Base-by-base conservation (phyloP, 2,888 invertebrate species). In the Lissonota sp. region DNA sequence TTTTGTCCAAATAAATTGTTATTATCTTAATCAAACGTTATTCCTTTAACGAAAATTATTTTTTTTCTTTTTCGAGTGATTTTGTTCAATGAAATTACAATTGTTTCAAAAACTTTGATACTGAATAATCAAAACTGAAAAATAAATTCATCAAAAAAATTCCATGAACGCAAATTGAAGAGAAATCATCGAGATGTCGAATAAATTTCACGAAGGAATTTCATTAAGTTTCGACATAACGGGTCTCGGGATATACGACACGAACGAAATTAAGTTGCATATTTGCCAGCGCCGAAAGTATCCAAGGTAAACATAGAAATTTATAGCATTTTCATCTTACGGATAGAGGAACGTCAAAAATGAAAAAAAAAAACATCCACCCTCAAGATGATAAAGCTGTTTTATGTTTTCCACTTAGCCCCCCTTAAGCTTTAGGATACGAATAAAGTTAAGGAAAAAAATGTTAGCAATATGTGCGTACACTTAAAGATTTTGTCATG, bases 161-260 rank as follows among this genome's bases (percentile, higher is more conserved):
- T 14, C 14, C 6, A 53, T 7, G 6, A 53, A 6, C 14, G 12
- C 14, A 12, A 53, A 14, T 40, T 60, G n/a, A n/a, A n/a, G 3
- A 40, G 4, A 60, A 60, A 44, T 46, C 46, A 57, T 58, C 39
- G 37, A 1, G 26, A 58, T 46, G 39, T 39, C 37, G 58, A 58
- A 70, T 58, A 58, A 46, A 39, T 12, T 26, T 58, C 57, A 39
- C 46, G 8, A 14, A 46, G 57, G 70, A 70, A 70, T 70, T 70
- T 70, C 70, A 70, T 70, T 70, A 70, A 70, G 70, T 70, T 70
- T 70, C 46, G 57, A 58, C 44, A 44, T 46, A 4, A 5, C 12
- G 12, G 26, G 58, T 26, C 26, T 26, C n/a, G 14, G 8, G 70
- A 70, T 58, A 44, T 70, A 70, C 46, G 66, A 39, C 40, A 58